Evolutionary conservation across 2,113 vertebrate genomes (phyloP), one percentile per base, ranked within the genome.

Genomic region (Dipodomys spectabilis): DNA sequence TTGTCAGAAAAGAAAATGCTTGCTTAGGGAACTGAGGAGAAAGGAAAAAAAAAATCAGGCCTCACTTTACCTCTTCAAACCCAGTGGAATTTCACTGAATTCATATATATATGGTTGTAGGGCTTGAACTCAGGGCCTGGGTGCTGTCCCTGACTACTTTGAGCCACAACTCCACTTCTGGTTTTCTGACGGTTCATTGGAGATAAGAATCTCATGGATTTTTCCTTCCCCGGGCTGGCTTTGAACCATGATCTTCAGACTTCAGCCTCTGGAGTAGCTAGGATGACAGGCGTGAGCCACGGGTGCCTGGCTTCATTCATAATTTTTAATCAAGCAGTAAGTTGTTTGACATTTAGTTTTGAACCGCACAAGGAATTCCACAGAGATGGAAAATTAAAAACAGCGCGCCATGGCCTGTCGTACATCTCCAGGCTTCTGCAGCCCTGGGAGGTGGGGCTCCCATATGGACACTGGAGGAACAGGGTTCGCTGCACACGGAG

Each of bases 331-430:
- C 73, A 74, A 62, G 27, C 32, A 86, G n/a, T 39, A 44, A 62
- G 39, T 74, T 39, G 23, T 13, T 73, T 39, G 49, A n/a, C 16
- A 62, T 74, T 74, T 60, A 85, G 23, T 85, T 73, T 73, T 39
- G 95, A 86, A 80, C 68, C 77, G 73, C 32, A 80, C 18, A 84
- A 77, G 1, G 86, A 79, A 79, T 53, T 83, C 32, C 7, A 30
- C 49, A 28, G 35, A 32, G 49, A 75, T 8, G 35, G 15, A 67
- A 72, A 7, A 49, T 86, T 78, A 77, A 82, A 65, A 73, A 57
- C 0, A 7, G 71, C 11, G 32, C 3, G 12, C 1, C 0, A 62
- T 49, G 49, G 49, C 49, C 39, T 6, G 39, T 39, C 15, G 15
- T 12, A 53, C 15, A 4, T 35, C 30, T 32, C 12, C 32, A 94